Evolutionary conservation across 2,113 vertebrate genomes (phyloP), one percentile per base, ranked within the genome.

Genomic region (Bathybates hornii): DNA sequence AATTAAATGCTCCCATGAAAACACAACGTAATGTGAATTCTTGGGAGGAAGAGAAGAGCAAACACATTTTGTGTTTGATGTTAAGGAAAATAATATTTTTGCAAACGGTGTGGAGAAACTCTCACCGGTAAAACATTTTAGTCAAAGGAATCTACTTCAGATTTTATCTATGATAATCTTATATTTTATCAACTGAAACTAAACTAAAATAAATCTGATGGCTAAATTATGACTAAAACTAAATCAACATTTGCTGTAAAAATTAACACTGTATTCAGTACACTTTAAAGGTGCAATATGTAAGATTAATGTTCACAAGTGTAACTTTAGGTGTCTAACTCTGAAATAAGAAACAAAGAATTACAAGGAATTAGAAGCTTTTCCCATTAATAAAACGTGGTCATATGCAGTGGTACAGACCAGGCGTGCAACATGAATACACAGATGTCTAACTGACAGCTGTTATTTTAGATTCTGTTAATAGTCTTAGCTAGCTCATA

Each of bases 21-120:
- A 2, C 59, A 11, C 32, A 11, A 11, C 9, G 1, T 36, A 4
- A 63, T 63, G 59, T 7, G 32, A 63, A 63, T 36, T 63, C 32
- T 63, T 63, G 59, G 17, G 59, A 63, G 29, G 59, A 34, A 34
- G 59, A 63, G 59, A 63, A 63, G 9, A 63, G 29, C 16, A 1
- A 29, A 63, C 32, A 7, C 59, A 36, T 63, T 63, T 63, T 6
- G 6, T 34, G 59, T 63, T 19, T 63, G 59, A n/a, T 1, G 9
- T 36, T 2, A 63, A 63, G 59, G 32, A 36, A 63, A 63, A 63
- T 63, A n/a, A 63, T 7, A n/a, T n/a, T 36, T 36, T 63, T 36
- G 9, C 17, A 63, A 63, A 63, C 1, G 0, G 0, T 63, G 59
- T 36, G 59, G 32, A 36, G 59, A 36, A 63, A 63, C 4, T 36